phyloP scores from a whole-genome alignment of 1,140 invertebrate genomes.

The Pseudomyrmex pallidus region DNA sequence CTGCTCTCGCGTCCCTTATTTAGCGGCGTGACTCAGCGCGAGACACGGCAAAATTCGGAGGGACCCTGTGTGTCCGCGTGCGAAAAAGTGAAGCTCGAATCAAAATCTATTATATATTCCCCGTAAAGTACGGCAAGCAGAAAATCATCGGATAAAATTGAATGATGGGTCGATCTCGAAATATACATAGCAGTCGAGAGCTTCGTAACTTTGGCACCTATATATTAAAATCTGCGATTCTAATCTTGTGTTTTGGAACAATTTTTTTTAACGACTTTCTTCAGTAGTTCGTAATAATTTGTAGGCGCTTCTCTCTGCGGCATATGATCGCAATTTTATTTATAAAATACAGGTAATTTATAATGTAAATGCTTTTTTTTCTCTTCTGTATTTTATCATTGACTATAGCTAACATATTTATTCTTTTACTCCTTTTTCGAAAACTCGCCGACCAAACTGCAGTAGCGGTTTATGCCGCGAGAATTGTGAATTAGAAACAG shows the following conservation, averaged over 20 bases:
- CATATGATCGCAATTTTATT: too few species aligned
- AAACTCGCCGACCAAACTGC: constrained; percentile 3
- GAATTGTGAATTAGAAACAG: constrained; percentile 27
- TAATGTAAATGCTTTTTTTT: background rate
- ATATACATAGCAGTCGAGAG: background rate
- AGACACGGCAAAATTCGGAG: constrained; percentile 38
- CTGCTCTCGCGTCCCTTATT: constrained; percentile 38
- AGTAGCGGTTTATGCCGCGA: background rate
- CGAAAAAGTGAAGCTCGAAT: constrained; percentile 13
- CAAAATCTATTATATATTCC: constrained; percentile 31
- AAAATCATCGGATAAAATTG: constrained; percentile 50
- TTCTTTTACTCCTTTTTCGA: background rate
- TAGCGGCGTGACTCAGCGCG: constrained; percentile 41
- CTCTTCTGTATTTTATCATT: background rate
- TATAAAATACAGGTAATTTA: background rate
- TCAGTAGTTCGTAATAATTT: too few species aligned
- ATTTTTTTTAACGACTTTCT: background rate
- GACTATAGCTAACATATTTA: too few species aligned
- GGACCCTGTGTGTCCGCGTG: constrained; percentile 29
- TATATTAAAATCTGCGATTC: constrained; percentile 2
- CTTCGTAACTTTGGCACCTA: background rate
- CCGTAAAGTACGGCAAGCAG: constrained; percentile 22
- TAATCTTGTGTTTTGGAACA: background rate
- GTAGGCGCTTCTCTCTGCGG: too few species aligned
- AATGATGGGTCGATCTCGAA: background rate